phyloP scores from a whole-genome alignment of 2,888 invertebrate genomes.

The Xanthia togata region DNA sequence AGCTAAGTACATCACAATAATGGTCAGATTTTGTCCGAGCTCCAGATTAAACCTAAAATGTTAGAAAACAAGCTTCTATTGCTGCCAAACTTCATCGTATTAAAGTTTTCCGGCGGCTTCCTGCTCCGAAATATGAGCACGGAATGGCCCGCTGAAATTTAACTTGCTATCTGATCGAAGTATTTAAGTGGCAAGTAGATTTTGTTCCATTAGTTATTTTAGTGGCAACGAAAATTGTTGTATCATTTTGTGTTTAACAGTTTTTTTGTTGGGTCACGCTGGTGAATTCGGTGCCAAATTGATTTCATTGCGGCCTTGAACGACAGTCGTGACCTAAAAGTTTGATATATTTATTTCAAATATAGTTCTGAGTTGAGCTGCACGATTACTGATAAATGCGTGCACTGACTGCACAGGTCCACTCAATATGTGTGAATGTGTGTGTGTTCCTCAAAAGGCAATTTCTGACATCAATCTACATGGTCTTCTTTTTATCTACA shows the following conservation, averaged over 20 bases:
- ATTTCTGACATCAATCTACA: too few relatives aligned
- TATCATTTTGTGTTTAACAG: slow-evolving; percentile 21
- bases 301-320: not conserved
- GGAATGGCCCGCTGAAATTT: slow-evolving; percentile 68
- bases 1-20: slow-evolving; percentile 75
- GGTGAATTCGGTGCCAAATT: not conserved
- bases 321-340: not conserved
- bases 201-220: slow-evolving; percentile 55
- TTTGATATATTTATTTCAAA: not conserved
- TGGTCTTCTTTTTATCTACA: too few relatives aligned
- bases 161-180: slow-evolving; percentile 69
- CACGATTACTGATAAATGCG: too few relatives aligned
- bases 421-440: too few relatives aligned
- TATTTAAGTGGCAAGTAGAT: slow-evolving; percentile 61
- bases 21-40: slow-evolving; percentile 75
- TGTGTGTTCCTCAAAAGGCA: too few relatives aligned
- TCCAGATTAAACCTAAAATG: slow-evolving; percentile 76
- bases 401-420: too few relatives aligned
- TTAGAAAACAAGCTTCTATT: slow-evolving; percentile 79
- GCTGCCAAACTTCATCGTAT: slow-evolving; percentile 81
- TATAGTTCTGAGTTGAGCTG: not conserved
- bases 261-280: slow-evolving; percentile 2
- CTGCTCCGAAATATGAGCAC: slow-evolving; percentile 80
- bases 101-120: slow-evolving; percentile 79
- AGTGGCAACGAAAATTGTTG: slow-evolving; percentile 36